Conservation (phyloP, 2,888 invertebrate genomes). For the Auanema sp. region DNA sequence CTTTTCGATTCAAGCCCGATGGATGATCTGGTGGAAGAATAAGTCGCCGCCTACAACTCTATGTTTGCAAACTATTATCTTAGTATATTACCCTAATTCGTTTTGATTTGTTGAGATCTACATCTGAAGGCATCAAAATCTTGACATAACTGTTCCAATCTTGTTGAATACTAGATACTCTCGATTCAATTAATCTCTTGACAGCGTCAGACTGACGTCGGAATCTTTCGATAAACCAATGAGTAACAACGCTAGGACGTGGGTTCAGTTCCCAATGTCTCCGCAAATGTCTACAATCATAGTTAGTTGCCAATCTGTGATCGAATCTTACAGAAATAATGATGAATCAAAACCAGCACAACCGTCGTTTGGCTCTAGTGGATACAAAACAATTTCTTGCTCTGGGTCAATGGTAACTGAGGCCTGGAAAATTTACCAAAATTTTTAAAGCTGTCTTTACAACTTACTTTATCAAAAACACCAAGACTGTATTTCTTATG, state of each 20-base stretch:
- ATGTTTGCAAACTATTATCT: not conserved
- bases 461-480: slow-evolving; percentile 25
- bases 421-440: too few species aligned
- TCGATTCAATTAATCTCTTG: slow-evolving; percentile 21
- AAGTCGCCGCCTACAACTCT: not conserved
- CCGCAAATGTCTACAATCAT: slow-evolving; percentile 38
- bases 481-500: slow-evolving; percentile 30
- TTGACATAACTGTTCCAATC: slow-evolving; percentile 50
- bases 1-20: slow-evolving; percentile 19
- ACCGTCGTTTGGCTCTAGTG: slow-evolving; percentile 27
- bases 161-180: slow-evolving; percentile 38
- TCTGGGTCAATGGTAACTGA: not conserved
- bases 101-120: slow-evolving; percentile 32
- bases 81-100: slow-evolving; percentile 13
- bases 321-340: slow-evolving; percentile 30
- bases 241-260: slow-evolving; percentile 26
- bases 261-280: slow-evolving; percentile 57
- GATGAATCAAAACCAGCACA: slow-evolving; percentile 43
- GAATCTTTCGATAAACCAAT: slow-evolving; percentile 47
- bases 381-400: slow-evolving; percentile 8
- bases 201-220: slow-evolving; percentile 19
- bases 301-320: not conserved
- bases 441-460: too few species aligned
- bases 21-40: slow-evolving; percentile 18
- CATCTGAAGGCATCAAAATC: slow-evolving; percentile 44